Base-by-base conservation (phyloP, 1,140 invertebrate genomes). In the Camponotus pennsylvanicus region DNA sequence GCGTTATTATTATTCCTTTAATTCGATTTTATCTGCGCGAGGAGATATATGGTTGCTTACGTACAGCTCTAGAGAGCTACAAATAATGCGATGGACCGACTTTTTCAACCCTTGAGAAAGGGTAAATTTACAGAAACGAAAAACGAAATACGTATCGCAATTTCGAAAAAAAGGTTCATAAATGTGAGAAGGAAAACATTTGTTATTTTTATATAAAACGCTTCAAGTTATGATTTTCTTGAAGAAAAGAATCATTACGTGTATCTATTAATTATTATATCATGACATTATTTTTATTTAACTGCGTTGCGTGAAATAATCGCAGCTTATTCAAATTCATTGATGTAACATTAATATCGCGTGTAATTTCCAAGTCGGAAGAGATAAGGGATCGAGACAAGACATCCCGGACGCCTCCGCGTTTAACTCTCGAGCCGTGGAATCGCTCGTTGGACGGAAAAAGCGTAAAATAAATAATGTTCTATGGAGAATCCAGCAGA, bases 1-100 rank as follows among this genome's bases (percentile, higher is more conserved):
- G 78, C 57, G 49, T 83, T 86, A 86, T 83, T 89, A 86, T 82
- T 89, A 82, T 75, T 52, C 32, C 82, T 89, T 89, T 89, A 77
- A 89, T 89, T 89, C 77, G 59, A 89, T 89, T 89, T 66, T 76
- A 52, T 86, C 42, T n/a, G 66, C 15, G 13, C 52, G 3, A 2
- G 2, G 71, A 11, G 40, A 45, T n/a, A 13, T 34, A 80, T 42
- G 8, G 78, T 69, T 63, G 57, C 27, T 27, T 27, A 27, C 18
- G 34, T 4, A n/a, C 7, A 40, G 64, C n/a, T 13, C 15, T 5
- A 15, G 15, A 71, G 59, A 34, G 34, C 49, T n/a, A 49, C 15
- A 57, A 70, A 71, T 34, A 21, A 71, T 18, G 32, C 27, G n/a
- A 45, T 7, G 61, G 40, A 75, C 40, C 32, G 18, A 42, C 13